Evolutionary conservation across 2,888 invertebrate genomes (phyloP).

Genomic region (Brachypterus glaber): DNA sequence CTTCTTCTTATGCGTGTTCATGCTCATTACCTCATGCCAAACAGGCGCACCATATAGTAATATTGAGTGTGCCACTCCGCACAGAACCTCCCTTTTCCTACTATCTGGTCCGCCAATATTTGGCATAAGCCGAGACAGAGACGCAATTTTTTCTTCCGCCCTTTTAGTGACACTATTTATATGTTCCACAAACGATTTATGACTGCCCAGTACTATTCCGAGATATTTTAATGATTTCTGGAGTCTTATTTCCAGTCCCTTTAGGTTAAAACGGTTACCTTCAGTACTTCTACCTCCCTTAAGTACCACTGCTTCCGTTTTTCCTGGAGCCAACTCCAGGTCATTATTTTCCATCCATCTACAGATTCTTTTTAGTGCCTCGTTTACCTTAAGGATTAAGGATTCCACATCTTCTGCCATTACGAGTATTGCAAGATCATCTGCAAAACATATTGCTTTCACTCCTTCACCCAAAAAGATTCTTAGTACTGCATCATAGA

Average conservation of each 20-base stretch:
- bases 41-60: conserved; percentile 18
- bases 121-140: conserved; percentile 7
- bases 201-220: conserved; percentile 10
- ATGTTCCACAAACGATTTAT: conserved; percentile 6
- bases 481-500: conserved; percentile 10
- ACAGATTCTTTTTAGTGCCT: background rate
- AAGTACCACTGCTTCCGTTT: conserved; percentile 12
- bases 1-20: conserved; percentile 9
- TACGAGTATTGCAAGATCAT: conserved; percentile 11
- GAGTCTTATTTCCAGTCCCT: conserved; percentile 1
- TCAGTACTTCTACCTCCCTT: conserved; percentile 7
- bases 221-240: conserved; percentile 12
- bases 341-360: conserved; percentile 6
- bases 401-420: background rate
- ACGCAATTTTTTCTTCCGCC: conserved; percentile 2
- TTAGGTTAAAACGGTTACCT: conserved; percentile 5
- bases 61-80: conserved; percentile 12
- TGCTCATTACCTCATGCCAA: conserved; percentile 10
- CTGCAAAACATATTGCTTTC: conserved; percentile 3
- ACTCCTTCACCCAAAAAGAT: background rate
- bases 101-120: conserved; percentile 8
- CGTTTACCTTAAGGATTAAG: conserved; percentile 2
- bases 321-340: conserved; percentile 8
- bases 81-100: conserved; percentile 9
- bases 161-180: conserved; percentile 6